Evolutionary conservation across 2,888 invertebrate genomes (phyloP).

Genomic region (Monoplex corrugatus): DNA sequence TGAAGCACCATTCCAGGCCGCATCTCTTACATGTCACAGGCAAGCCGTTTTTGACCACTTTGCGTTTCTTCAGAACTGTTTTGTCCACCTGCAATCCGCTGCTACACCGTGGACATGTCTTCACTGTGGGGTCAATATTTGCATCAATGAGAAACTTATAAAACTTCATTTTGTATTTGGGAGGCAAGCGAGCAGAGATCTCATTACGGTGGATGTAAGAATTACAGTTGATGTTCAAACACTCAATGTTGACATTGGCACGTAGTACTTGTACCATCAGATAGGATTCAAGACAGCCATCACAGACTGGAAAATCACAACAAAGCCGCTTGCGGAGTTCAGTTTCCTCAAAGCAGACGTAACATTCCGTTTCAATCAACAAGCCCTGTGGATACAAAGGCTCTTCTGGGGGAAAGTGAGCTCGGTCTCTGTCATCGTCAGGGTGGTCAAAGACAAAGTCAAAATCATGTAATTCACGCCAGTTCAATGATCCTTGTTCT

Average conservation of each 20-base stretch:
- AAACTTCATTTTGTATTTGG: slow-evolving; percentile 76
- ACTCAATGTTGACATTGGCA: slow-evolving; percentile 78
- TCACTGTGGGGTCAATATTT: slow-evolving; percentile 78
- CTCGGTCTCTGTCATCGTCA: background rate
- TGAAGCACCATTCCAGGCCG: slow-evolving; percentile 81
- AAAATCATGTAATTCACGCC: background rate
- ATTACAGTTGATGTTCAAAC: slow-evolving; percentile 75
- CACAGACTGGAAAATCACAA: slow-evolving; percentile 79
- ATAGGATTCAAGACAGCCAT: slow-evolving; percentile 77
- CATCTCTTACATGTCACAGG: slow-evolving; percentile 78
- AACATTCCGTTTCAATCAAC: slow-evolving; percentile 68
- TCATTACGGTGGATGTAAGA: slow-evolving; percentile 78
- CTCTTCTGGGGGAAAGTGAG: background rate
- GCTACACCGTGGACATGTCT: slow-evolving; percentile 82
- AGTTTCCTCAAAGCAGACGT: slow-evolving; percentile 73
- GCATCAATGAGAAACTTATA: slow-evolving; percentile 78
- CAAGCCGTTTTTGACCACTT: slow-evolving; percentile 52
- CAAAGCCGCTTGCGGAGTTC: slow-evolving; percentile 75
- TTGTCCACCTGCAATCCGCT: slow-evolving; percentile 62
- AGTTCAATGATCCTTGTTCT: background rate
- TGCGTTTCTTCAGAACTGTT: slow-evolving; percentile 44
- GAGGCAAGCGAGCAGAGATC: slow-evolving; percentile 75
- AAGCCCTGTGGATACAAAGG: slow-evolving; percentile 60
- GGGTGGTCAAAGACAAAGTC: background rate
- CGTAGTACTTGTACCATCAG: slow-evolving; percentile 73